Conservation (phyloP, 2,888 invertebrate genomes). For the Metacarcinus magister region DNA sequence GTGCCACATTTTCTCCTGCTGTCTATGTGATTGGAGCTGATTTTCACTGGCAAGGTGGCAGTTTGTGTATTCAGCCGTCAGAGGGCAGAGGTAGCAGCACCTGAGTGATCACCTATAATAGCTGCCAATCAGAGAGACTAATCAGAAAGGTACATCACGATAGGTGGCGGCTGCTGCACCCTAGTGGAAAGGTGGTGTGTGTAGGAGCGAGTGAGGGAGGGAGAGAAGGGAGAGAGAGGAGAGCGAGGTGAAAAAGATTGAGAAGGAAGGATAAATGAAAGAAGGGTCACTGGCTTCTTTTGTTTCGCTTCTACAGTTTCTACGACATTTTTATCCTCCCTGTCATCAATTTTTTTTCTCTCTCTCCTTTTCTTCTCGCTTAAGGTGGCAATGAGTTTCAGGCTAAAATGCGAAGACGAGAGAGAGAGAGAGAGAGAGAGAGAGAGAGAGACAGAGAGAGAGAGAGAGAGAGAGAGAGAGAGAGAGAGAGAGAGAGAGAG, state of each 20-base stretch:
- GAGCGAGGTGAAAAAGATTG: not conserved
- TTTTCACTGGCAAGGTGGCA: slow-evolving; percentile 21
- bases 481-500: not conserved
- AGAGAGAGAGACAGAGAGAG: not conserved
- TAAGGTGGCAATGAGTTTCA: not conserved
- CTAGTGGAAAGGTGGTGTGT: not conserved
- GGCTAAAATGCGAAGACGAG: not conserved
- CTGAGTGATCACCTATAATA: slow-evolving; percentile 35
- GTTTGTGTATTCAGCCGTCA: not conserved
- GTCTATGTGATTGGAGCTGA: not conserved
- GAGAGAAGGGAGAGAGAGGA: not conserved
- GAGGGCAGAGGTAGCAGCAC: not conserved
- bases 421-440: not conserved
- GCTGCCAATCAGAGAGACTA: not conserved
- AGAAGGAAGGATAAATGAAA: not conserved
- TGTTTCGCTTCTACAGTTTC: not conserved
- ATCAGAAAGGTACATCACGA: slow-evolving; percentile 41
- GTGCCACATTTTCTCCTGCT: not conserved
- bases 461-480: not conserved
- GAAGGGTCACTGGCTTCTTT: not conserved
- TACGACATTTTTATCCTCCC: not conserved
- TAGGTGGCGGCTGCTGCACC: not conserved
- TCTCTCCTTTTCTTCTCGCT: not conserved
- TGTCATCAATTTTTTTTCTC: slow-evolving; percentile 5
- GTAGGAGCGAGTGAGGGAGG: not conserved